These are phyloP conservation scores for Chascanopsetta lugubris DNA, from an alignment of 2,113 vertebrate genomes.

Conservation along the genomic window DNA sequence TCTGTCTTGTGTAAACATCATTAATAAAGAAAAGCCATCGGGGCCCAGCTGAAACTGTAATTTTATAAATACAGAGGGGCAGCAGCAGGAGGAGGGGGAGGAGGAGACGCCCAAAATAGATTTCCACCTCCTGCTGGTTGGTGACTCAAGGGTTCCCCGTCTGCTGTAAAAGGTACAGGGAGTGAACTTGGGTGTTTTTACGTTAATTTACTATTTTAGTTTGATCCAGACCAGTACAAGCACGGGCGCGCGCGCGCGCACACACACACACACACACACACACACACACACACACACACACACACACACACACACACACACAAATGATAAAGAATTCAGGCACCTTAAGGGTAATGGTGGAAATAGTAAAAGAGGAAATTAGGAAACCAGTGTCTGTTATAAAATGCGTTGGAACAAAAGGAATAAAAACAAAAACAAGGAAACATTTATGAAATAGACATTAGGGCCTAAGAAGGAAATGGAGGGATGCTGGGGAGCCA, in stretches of 20 bases:
- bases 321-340: background rate
- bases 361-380: background rate
- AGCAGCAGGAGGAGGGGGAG: background rate
- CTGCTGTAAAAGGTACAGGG: slow-evolving; percentile 1
- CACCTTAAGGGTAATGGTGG: background rate
- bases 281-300: too few species aligned
- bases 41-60: background rate
- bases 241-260: too few species aligned
- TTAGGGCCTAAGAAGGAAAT: too few species aligned
- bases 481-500: too few species aligned
- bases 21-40: slow-evolving; percentile 7
- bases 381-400: background rate
- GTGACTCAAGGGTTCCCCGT: slow-evolving; percentile 32
- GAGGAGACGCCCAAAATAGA: slow-evolving; percentile 29
- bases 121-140: slow-evolving; percentile 14
- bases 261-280: too few species aligned
- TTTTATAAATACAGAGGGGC: background rate
- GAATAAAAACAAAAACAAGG: too few species aligned
- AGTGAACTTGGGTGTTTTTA: background rate
- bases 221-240: background rate
- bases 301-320: too few species aligned
- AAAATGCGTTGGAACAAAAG: too few species aligned
- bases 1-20: slow-evolving; percentile 12
- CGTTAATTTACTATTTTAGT: background rate
- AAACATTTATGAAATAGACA: too few species aligned